Percentiles rank a stretch among this genome's conserved stretches.
Conservation (phyloP, 2,888 invertebrate genomes). For the Plutella xylostella region DNA sequence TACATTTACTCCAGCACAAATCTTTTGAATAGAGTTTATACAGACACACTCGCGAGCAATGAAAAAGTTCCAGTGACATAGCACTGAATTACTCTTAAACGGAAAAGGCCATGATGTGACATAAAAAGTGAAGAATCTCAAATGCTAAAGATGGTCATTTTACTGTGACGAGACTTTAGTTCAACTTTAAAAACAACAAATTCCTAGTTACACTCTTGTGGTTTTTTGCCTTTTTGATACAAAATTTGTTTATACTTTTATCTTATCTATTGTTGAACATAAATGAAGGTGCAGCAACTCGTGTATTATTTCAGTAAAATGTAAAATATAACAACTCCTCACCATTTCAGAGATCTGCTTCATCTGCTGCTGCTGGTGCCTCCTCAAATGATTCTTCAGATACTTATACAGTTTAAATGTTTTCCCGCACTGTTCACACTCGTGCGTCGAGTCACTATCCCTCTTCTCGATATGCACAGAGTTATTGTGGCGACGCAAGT, state of each 20-base stretch:
- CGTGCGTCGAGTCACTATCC: slow-evolving; percentile 47
- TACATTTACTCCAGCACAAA: too few relatives aligned
- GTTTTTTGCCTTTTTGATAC: not conserved
- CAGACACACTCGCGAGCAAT: too few relatives aligned
- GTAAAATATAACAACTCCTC: slow-evolving; percentile 22
- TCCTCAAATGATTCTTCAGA: slow-evolving; percentile 47
- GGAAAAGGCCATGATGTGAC: too few relatives aligned
- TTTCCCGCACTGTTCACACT: slow-evolving; percentile 53
- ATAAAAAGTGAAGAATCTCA: too few relatives aligned
- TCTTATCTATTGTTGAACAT: too few relatives aligned
- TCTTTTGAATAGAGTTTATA: too few relatives aligned
- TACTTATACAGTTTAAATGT: slow-evolving; percentile 57
- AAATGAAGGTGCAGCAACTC: too few relatives aligned
- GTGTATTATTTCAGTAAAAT: not conserved
- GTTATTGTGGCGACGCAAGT: slow-evolving; percentile 45
- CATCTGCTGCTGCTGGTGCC: slow-evolving; percentile 58
- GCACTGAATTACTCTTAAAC: too few relatives aligned
- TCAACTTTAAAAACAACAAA: not conserved
- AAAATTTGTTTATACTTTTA: too few relatives aligned
- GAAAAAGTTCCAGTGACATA: too few relatives aligned
- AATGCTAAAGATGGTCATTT: too few relatives aligned
- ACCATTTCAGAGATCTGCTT: slow-evolving; percentile 57
- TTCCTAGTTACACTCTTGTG: not conserved
- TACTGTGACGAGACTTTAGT: too few relatives aligned
- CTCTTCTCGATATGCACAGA: slow-evolving; percentile 51